Conservation (phyloP, 2,888 invertebrate species). For the Dolomedes plantarius region DNA sequence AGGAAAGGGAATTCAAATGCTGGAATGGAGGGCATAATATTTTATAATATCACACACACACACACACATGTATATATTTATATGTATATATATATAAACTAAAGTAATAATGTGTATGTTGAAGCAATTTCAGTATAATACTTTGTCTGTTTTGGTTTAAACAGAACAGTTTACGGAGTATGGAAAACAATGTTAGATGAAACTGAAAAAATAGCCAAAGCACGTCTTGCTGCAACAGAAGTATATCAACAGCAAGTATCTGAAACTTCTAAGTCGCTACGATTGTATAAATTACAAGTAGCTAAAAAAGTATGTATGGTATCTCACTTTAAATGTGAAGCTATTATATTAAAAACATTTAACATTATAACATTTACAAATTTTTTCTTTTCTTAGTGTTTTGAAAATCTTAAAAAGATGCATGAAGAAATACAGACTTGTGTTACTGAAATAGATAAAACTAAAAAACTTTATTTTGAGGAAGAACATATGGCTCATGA, state of each 20-base stretch:
- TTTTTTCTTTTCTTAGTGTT: slow-evolving; percentile 44
- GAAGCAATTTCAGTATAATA: no score
- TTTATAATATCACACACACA: no score
- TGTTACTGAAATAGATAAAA: slow-evolving; percentile 93
- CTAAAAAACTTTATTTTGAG: slow-evolving; percentile 94
- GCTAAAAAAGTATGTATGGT: slow-evolving; percentile 76
- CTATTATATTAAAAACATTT: not conserved
- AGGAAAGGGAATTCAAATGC: no score
- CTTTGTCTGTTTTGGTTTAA: slow-evolving; percentile 11
- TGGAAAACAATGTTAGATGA: slow-evolving; percentile 97
- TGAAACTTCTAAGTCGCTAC: slow-evolving; percentile 91
- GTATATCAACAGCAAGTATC: slow-evolving; percentile 96
- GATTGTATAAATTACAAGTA: slow-evolving; percentile 85
- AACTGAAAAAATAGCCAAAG: slow-evolving; percentile 93
- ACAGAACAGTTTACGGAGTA: slow-evolving; percentile 97
- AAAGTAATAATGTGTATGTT: no score
- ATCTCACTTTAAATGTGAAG: not conserved
- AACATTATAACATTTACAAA: not conserved
- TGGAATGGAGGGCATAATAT: no score
- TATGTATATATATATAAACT: no score
- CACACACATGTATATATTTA: no score
- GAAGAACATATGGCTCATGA: slow-evolving; percentile 97
- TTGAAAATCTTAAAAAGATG: slow-evolving; percentile 79
- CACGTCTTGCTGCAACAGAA: slow-evolving; percentile 93
- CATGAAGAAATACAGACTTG: slow-evolving; percentile 92